Percentiles rank a stretch among this genome's conserved stretches.
These are phyloP conservation scores for Listronotus oregonensis DNA, from an alignment of 1,140 invertebrate genomes.

Conservation along the genomic window DNA sequence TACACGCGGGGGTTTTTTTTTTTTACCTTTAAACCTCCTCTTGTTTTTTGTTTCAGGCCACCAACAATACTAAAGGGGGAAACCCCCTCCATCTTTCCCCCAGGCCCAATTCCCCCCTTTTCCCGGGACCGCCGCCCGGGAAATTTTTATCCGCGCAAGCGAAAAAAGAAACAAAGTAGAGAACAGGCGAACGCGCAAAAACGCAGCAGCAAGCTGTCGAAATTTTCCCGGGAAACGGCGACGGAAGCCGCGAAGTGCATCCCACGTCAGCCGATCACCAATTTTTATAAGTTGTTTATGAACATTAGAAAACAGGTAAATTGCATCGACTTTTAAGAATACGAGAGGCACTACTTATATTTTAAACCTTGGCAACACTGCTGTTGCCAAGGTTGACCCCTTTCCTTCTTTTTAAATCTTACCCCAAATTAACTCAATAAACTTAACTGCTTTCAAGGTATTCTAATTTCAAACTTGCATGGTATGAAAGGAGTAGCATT, in stretches of 20 bases:
- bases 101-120: slow-evolving; percentile 43
- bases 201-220: slow-evolving; percentile 54
- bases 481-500: too few relatives aligned
- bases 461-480: too few relatives aligned
- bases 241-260: slow-evolving; percentile 59
- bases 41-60: slow-evolving; percentile 14
- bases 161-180: slow-evolving; percentile 83
- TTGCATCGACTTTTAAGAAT: too few relatives aligned
- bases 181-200: slow-evolving; percentile 59
- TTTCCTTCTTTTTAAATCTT: too few relatives aligned
- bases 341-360: too few relatives aligned
- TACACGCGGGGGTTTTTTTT: too few relatives aligned
- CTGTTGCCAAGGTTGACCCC: too few relatives aligned
- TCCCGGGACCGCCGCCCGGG: slow-evolving; percentile 47
- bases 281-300: slow-evolving; percentile 91
- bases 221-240: slow-evolving; percentile 53
- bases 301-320: slow-evolving; percentile 86
- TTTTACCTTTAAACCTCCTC: neutral
- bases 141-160: slow-evolving; percentile 87
- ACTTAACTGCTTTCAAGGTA: too few relatives aligned
- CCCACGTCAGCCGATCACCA: slow-evolving; percentile 80
- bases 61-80: slow-evolving; percentile 45
- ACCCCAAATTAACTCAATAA: too few relatives aligned
- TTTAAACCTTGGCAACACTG: too few relatives aligned
- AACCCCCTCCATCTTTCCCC: slow-evolving; percentile 29